These are phyloP conservation scores for Aurelia aurita DNA, from an alignment of 30 jellyfish, hydroid and myxozoan genomes.

Conservation along the genomic window DNA sequence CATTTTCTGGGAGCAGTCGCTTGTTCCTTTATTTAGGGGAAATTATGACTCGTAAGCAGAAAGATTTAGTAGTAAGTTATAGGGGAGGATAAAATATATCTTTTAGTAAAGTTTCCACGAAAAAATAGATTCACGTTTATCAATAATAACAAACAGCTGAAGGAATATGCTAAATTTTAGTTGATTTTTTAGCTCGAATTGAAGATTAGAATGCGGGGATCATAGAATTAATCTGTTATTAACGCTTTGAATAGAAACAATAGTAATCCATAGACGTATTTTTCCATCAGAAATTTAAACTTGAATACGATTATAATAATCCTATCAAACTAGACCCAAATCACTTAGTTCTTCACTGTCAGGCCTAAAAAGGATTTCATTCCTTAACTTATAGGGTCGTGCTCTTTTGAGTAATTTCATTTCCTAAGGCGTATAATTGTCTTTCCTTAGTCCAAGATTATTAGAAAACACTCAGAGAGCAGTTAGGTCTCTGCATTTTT, in stretches of 20 bases:
- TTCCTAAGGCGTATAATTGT: too few species aligned
- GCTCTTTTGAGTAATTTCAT: too few species aligned
- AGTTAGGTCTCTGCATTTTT: too few species aligned
- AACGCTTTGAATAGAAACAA: background rate
- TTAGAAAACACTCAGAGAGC: too few species aligned
- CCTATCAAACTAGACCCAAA: background rate
- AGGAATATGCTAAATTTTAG: conserved; percentile 11
- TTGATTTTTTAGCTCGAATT: conserved; percentile 17
- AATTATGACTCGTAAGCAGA: too few species aligned
- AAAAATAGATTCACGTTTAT: background rate
- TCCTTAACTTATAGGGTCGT: too few species aligned
- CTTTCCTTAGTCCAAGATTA: too few species aligned
- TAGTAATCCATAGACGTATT: background rate
- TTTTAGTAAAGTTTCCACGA: background rate
- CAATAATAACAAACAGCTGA: conserved; percentile 66
- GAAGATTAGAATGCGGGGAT: background rate
- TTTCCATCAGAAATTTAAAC: background rate
- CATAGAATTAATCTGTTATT: background rate
- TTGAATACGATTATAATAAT: background rate
- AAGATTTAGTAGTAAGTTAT: background rate
- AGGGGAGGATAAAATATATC: background rate
- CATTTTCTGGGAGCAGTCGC: too few species aligned
- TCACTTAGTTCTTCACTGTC: background rate
- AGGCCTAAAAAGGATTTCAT: background rate
- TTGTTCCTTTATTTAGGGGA: too few species aligned